Evolutionary conservation across 1,140 invertebrate species (phyloP), one percentile per base, ranked within the genome.

Genomic region (Drosophila arawakana): DNA sequence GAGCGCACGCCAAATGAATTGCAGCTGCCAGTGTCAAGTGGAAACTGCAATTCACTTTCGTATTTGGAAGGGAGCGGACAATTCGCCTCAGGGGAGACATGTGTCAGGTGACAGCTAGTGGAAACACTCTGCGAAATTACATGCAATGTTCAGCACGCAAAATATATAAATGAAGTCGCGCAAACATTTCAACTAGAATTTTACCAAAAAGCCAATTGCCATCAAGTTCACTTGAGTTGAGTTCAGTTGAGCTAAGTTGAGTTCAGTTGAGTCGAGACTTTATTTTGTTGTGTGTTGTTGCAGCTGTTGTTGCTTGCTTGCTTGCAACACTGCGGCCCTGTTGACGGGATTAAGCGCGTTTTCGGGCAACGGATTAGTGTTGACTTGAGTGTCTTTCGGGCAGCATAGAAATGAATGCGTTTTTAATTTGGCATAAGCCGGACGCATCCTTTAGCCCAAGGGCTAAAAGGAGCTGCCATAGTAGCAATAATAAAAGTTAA

Each of bases 391-490:
- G 30, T 60, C 25, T 13, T 18, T 35, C 15, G 37, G 25, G 9
- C 30, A 35, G 57, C 39, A 57, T 39, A 61, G 54, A 82, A 86
- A 86, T 83, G 78, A 90, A 89, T 89, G 80, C 78, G 84, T 84
- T 89, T 89, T 89, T 89, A 88, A 88, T 88, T 88, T 88, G 84
- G 71, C 80, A 47, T 77, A 80, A 88, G 79, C 84, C 67, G 70
- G 70, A 62, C 73, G 77, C 73, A 80, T 83, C 77, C 77, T 80
- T 79, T 82, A 63, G 59, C 50, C 67, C 37, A 10, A 47, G 37
- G 50, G 25, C 46, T n/a, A 35, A 30, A 30, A 30, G 25, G 25
- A 30, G 25, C 25, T 30, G 25, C 25, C 25, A 41, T 21, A 66
- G 47, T 47, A 76, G 74, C 72, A 52, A 70, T 78, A 75, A 80